phyloP scores from a whole-genome alignment of 2,888 invertebrate genomes.

The Aphrophora alni region DNA sequence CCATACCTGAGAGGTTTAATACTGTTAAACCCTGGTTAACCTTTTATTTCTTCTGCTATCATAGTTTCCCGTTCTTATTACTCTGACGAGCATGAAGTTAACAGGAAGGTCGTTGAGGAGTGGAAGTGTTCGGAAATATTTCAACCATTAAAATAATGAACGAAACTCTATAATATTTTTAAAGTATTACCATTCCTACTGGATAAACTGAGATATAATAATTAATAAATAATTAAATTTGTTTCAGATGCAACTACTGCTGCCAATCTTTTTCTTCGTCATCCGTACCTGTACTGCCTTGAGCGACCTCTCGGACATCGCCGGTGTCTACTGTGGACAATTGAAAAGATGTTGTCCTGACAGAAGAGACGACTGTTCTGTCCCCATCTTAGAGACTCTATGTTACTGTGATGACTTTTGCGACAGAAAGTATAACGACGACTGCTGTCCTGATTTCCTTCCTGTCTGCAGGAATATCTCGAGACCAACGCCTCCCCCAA shows the following conservation, averaged over 20 bases:
- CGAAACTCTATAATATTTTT: no score
- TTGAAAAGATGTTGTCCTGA: conserved; percentile 71
- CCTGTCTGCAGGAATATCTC: conserved; percentile 64
- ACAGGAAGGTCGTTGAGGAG: no score
- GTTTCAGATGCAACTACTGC: conserved; percentile 3
- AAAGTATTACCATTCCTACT: no score
- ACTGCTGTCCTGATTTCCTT: conserved; percentile 94
- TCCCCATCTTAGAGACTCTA: conserved; percentile 79
- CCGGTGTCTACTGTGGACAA: conserved; percentile 61
- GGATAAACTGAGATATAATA: no score
- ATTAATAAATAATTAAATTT: not conserved
- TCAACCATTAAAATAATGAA: no score
- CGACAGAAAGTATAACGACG: conserved; percentile 67
- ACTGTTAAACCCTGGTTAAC: no score
- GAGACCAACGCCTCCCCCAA: not conserved
- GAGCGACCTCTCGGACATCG: conserved; percentile 29
- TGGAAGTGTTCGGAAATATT: no score
- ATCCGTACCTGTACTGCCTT: not conserved
- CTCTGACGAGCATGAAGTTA: no score
- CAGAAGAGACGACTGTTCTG: conserved; percentile 81
- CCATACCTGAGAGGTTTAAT: no score
- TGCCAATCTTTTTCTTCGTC: conserved; percentile 11
- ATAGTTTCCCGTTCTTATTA: no score
- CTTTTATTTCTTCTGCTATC: no score
- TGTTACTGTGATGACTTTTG: conserved; percentile 98